Evolutionary conservation across 1,140 invertebrate genomes (phyloP).

Genomic region (Liolophura sinensis): DNA sequence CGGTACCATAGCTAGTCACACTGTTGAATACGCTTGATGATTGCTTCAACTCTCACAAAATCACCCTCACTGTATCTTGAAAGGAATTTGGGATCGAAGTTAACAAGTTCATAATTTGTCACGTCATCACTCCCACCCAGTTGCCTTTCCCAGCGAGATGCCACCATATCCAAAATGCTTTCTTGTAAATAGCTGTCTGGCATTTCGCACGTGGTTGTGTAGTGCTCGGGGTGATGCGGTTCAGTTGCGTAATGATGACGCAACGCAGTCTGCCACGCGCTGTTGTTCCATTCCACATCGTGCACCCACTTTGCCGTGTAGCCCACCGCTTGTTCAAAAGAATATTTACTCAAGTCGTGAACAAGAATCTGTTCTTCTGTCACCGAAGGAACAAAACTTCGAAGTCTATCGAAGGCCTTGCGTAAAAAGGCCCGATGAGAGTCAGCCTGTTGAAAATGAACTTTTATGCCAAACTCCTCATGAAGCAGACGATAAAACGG

Average conservation of each 20-base stretch:
- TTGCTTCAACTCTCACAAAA: constrained; percentile 2
- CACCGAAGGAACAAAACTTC: constrained; percentile 16
- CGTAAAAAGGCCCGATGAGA: constrained; percentile 16
- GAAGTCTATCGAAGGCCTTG: constrained; percentile 14
- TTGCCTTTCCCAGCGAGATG: constrained; percentile 22
- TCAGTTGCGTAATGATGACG: constrained; percentile 18
- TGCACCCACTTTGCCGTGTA: constrained; percentile 26
- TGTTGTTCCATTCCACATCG: constrained; percentile 16
- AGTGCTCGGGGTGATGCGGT: constrained; percentile 22
- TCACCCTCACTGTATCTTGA: constrained; percentile 13
- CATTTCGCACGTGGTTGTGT: constrained; percentile 7
- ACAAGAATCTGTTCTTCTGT: constrained; percentile 8
- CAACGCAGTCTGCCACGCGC: constrained; percentile 16
- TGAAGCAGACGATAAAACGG: constrained; percentile 18
- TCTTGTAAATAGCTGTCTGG: constrained; percentile 14
- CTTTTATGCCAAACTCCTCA: constrained; percentile 16
- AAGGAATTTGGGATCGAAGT: constrained; percentile 15
- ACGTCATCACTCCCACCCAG: constrained; percentile 12
- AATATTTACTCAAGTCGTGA: constrained; percentile 19
- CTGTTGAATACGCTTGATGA: constrained; percentile 14
- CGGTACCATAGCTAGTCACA: too few relatives aligned
- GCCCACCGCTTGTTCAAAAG: constrained; percentile 16
- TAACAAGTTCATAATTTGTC: constrained; percentile 9
- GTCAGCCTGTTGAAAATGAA: constrained; percentile 16
- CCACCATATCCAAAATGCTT: constrained; percentile 25